A percentile compares a stretch with the other conserved stretches of the same genome.
These are phyloP conservation scores for Dynastes tityus DNA, from an alignment of 2,888 invertebrate genomes.

Conservation along the genomic window DNA sequence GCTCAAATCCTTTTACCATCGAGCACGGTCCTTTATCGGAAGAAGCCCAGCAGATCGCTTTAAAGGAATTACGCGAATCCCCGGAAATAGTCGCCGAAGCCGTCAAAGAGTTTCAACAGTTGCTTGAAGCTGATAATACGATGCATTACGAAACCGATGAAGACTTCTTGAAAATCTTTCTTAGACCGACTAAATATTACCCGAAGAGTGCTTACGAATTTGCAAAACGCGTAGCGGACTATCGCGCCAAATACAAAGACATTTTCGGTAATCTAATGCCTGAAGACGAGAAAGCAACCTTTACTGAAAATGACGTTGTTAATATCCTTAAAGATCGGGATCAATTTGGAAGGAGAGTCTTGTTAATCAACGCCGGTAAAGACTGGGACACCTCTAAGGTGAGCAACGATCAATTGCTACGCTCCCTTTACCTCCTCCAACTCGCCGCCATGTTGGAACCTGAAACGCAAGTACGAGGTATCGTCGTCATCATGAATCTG, in stretches of 20 bases:
- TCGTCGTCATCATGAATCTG: slow-evolving; percentile 89
- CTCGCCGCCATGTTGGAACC: slow-evolving; percentile 84
- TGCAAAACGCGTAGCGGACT: slow-evolving; percentile 85
- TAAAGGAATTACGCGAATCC: slow-evolving; percentile 80
- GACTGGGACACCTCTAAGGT: slow-evolving; percentile 85
- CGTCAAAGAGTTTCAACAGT: slow-evolving; percentile 75
- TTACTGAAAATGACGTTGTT: slow-evolving; percentile 81
- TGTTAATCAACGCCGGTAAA: slow-evolving; percentile 82
- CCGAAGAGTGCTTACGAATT: slow-evolving; percentile 85
- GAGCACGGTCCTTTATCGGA: slow-evolving; percentile 71
- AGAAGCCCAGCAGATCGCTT: slow-evolving; percentile 76
- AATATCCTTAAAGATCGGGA: slow-evolving; percentile 85
- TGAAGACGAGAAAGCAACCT: slow-evolving; percentile 77
- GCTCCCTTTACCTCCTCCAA: slow-evolving; percentile 86
- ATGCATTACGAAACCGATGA: slow-evolving; percentile 83
- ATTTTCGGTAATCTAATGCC: slow-evolving; percentile 79
- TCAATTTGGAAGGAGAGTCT: slow-evolving; percentile 82
- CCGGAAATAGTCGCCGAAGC: slow-evolving; percentile 78
- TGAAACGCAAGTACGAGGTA: slow-evolving; percentile 86
- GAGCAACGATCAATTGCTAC: slow-evolving; percentile 83
- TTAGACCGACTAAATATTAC: slow-evolving; percentile 88
- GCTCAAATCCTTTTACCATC: slow-evolving; percentile 61
- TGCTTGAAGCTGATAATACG: slow-evolving; percentile 77
- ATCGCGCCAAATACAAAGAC: slow-evolving; percentile 80
- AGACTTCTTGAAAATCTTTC: slow-evolving; percentile 83